Base-by-base conservation (phyloP, 2,113 vertebrate species). In the Saccopteryx leptura region DNA sequence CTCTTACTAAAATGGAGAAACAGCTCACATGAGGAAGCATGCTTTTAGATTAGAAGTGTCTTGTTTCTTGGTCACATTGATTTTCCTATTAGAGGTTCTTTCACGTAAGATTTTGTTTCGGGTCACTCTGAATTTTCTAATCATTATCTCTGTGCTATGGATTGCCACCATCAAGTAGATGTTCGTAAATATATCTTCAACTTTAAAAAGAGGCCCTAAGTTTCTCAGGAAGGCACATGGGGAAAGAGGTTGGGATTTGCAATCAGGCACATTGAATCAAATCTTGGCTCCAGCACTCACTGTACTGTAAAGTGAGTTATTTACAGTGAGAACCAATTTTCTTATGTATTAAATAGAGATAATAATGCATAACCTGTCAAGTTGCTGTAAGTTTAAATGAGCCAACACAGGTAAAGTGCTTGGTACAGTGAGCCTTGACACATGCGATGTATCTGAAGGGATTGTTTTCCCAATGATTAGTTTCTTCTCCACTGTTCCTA, bases 321-420 rank as follows among this genome's bases (percentile, higher is more conserved):
- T 80, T 88, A 76, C 9, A 85, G 5, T 33, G 31, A 60, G 52
- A 78, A 15, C 21, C 19, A 63, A 2, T 94, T 94, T 85, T 78
- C 26, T 80, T 5, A 12, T 12, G n/a, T 31, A 28, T 63, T 21
- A 82, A 86, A 50, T 80, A 33, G 23, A 68, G 10, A 80, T 63
- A 39, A 83, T 66, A 76, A 68, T 56, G 18, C 21, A 82, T 76
- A 90, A 85, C 2, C 12, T 33, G 9, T 15, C 28, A 31, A 71
- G 21, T 50, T 85, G 80, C 82, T 86, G 7, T 82, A 88, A 76
- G 58, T 33, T 61, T 24, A 85, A 82, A 56, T 85, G 50, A 86
- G 24, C 17, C 39, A 68, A 26, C 3, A 26, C 21, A 31, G 79
- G 21, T 52, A 60, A 83, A 83, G 26, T 92, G n/a, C 26, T 66